A percentile compares a stretch with the other conserved stretches of the same genome.
Evolutionary conservation across 2,888 invertebrate genomes (phyloP).

Genomic region (Notodonta dromedarius): DNA sequence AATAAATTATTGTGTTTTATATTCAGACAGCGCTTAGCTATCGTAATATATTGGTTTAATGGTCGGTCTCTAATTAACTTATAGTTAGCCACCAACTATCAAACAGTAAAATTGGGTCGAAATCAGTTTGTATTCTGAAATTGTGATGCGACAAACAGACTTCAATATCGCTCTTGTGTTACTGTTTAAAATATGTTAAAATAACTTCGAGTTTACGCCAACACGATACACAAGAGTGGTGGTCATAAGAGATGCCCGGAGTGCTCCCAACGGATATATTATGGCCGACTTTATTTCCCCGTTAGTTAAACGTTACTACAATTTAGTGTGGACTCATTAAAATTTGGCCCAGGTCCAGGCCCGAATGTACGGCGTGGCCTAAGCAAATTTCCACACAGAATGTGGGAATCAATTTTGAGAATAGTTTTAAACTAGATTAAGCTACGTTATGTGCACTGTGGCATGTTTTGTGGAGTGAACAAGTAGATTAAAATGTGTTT

Average conservation of each 20-base stretch:
- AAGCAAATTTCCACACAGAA: slow-evolving; percentile 54
- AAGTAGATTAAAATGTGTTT: too few relatives aligned
- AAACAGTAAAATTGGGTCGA: too few relatives aligned
- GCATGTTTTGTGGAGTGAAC: not conserved
- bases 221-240: not conserved
- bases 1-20: too few relatives aligned
- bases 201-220: not conserved
- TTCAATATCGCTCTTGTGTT: too few relatives aligned
- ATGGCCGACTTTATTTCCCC: slow-evolving; percentile 45
- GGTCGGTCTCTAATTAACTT: too few relatives aligned
- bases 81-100: too few relatives aligned
- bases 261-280: slow-evolving; percentile 18
- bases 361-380: slow-evolving; percentile 43
- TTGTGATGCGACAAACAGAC: too few relatives aligned
- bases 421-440: slow-evolving; percentile 43
- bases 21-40: too few relatives aligned
- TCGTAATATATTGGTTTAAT: too few relatives aligned
- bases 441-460: slow-evolving; percentile 26
- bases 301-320: slow-evolving; percentile 70
- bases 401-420: slow-evolving; percentile 51
- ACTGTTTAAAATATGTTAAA: not conserved
- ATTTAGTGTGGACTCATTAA: slow-evolving; percentile 69
- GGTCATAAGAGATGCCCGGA: not conserved
- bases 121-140: too few relatives aligned
- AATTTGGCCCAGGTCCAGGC: slow-evolving; percentile 62